These are phyloP conservation scores for Heliconius nattereri DNA, from an alignment of 1,140 invertebrate genomes.

Conservation along the genomic window DNA sequence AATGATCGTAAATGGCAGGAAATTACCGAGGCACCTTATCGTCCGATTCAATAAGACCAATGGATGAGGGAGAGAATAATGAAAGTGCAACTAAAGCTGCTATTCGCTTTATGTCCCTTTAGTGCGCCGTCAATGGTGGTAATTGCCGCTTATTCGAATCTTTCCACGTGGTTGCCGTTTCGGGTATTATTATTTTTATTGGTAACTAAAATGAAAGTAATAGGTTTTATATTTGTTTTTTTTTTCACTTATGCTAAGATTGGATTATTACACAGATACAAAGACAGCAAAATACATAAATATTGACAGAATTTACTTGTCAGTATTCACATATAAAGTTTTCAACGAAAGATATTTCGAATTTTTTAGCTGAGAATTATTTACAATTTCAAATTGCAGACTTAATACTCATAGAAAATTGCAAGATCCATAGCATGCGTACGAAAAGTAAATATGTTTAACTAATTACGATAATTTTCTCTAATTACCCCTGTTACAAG, in stretches of 20 bases:
- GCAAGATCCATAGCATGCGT: background rate
- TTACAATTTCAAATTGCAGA: background rate
- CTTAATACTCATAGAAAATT: background rate
- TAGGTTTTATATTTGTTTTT: background rate
- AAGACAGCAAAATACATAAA: no score
- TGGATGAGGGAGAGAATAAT: conserved; percentile 70
- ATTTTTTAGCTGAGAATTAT: background rate
- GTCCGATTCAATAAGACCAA: conserved; percentile 76
- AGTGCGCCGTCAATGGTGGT: conserved; percentile 62
- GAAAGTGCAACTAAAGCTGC: conserved; percentile 72
- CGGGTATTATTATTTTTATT: conserved; percentile 36
- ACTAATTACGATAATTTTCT: background rate
- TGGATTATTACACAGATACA: no score
- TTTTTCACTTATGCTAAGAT: no score
- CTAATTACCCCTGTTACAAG: conserved; percentile 4
- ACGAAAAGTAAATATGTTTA: background rate
- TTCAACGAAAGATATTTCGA: background rate
- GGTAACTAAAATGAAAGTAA: background rate
- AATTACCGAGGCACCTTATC: conserved; percentile 78
- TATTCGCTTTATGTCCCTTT: conserved; percentile 59
- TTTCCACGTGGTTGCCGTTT: conserved; percentile 45
- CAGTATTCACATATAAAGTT: no score
- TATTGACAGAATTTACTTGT: no score
- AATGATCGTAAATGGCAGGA: conserved; percentile 78
- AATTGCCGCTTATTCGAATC: conserved; percentile 65